A percentile compares a stretch with the other conserved stretches of the same genome.
Evolutionary conservation across 2,113 vertebrate species (phyloP).

Genomic region (Rhinogobius similis): DNA sequence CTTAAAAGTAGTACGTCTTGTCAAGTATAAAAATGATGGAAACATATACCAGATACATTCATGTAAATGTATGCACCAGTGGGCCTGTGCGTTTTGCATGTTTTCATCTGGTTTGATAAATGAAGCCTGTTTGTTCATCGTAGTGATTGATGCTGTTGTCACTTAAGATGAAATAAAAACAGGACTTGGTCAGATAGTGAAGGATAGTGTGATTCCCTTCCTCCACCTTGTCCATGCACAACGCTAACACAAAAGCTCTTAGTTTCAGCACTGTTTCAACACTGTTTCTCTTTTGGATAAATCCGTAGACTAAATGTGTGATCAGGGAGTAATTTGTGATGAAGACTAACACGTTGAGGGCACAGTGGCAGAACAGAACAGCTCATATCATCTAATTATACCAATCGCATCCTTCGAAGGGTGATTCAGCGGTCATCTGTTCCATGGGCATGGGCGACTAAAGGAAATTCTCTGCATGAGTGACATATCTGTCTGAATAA

Average conservation of each 20-base stretch:
- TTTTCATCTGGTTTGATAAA: not conserved
- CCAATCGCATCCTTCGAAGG: not conserved
- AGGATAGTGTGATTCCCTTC: not conserved
- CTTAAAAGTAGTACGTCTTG: not conserved
- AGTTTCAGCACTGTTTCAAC: not conserved
- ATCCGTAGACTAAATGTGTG: no score
- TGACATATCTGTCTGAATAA: constrained; percentile 1
- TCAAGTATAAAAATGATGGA: no score
- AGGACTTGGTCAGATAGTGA: not conserved
- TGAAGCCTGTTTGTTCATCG: not conserved
- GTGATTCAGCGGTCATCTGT: not conserved
- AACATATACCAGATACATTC: not conserved
- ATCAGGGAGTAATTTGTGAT: no score
- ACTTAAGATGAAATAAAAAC: not conserved
- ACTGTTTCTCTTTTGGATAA: no score
- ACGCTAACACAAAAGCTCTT: not conserved
- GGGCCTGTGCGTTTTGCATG: not conserved
- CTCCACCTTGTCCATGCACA: not conserved
- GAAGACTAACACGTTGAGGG: no score
- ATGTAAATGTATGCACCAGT: not conserved
- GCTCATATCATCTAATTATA: not conserved
- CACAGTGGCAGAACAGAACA: no score
- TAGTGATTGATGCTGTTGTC: constrained; percentile 1
- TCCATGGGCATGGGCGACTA: not conserved
- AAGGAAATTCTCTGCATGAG: not conserved